Evolutionary conservation across 2,888 invertebrate genomes (phyloP), one percentile per base, ranked within the genome.

Genomic region (Physocephala rufipes): DNA sequence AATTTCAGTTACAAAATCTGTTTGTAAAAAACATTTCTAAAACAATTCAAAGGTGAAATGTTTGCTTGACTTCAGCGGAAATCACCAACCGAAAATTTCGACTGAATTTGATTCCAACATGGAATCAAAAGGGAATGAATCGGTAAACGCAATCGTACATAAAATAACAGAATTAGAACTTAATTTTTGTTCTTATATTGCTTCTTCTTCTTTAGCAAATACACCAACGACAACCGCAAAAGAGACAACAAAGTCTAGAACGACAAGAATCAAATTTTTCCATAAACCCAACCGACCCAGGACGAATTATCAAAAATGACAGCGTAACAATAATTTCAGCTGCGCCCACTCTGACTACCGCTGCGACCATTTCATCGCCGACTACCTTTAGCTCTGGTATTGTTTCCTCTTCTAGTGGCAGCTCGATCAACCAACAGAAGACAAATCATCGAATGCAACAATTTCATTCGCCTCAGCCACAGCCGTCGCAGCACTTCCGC

Each of bases 331-430:
- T 76, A 75, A 70, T 55, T n/a, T n/a, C n/a, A n/a, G 71, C 69
- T 16, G 78, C 75, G 71, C 77, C 79, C n/a, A 78, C 78, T 1
- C 66, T 81, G 65, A 80, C 78, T 15, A 74, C 81, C 16, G 78
- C 81, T 30, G 80, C 82, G n/a, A 80, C 79, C 4, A 74, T 79
- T 21, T 78, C 79, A 63, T 79, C 79, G 63, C 80, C 78, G n/a
- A 79, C 82, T 2, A 80, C 78, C 36, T 4, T 36, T 1, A 81
- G 80, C 67, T 81, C 81, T 19, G 81, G 79, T 19, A 82, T 81
- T 21, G 79, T 80, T 5, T 82, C 82, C 49, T 79, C 81, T 5
- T 81, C 82, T 49, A 81, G 82, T 68, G 81, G 82, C 66, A 80
- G 76, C 30, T 76, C 80, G 12, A 75, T 80, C 53, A 79, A 77